phyloP scores from a whole-genome alignment of 2,888 invertebrate genomes.

The Dasysyrphus tricinctus region DNA sequence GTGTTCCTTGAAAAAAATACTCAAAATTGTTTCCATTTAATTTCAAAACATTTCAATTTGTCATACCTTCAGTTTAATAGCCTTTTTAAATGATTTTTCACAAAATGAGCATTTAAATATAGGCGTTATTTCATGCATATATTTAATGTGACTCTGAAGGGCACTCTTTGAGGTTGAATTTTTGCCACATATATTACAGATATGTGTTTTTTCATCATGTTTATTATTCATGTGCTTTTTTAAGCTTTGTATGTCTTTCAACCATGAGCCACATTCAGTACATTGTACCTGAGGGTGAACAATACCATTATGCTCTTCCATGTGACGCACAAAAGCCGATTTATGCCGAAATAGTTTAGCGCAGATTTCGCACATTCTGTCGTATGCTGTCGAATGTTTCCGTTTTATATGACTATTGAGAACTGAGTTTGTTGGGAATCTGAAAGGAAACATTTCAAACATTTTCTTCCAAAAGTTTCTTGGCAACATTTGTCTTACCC shows the following conservation, averaged over 20 bases:
- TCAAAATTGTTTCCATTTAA: neutral
- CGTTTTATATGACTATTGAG: conserved; percentile 69
- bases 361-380: conserved; percentile 77
- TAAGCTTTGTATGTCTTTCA: conserved; percentile 75
- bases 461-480: neutral
- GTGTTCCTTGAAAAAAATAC: conserved; percentile 76
- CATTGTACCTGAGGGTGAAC: conserved; percentile 77
- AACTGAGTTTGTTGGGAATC: conserved; percentile 70
- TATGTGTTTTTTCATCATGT: conserved; percentile 71
- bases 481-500: conserved; percentile 59
- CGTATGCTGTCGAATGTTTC: conserved; percentile 73
- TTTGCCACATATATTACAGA: conserved; percentile 77
- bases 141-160: conserved; percentile 76
- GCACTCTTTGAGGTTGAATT: conserved; percentile 76
- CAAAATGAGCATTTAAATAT: conserved; percentile 79
- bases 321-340: conserved; percentile 76
- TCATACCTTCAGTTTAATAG: conserved; percentile 63
- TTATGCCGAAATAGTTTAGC: conserved; percentile 77
- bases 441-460: conserved; percentile 37
- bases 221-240: conserved; percentile 75
- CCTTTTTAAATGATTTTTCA: conserved; percentile 79
- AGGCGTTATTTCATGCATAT: conserved; percentile 71
- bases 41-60: neutral
- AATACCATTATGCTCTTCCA: conserved; percentile 75
- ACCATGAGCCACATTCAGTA: conserved; percentile 76